A percentile compares a stretch with the other conserved stretches of the same genome.
Evolutionary conservation across 2,113 vertebrate genomes (phyloP).

Genomic region (Heliornis fulica): DNA sequence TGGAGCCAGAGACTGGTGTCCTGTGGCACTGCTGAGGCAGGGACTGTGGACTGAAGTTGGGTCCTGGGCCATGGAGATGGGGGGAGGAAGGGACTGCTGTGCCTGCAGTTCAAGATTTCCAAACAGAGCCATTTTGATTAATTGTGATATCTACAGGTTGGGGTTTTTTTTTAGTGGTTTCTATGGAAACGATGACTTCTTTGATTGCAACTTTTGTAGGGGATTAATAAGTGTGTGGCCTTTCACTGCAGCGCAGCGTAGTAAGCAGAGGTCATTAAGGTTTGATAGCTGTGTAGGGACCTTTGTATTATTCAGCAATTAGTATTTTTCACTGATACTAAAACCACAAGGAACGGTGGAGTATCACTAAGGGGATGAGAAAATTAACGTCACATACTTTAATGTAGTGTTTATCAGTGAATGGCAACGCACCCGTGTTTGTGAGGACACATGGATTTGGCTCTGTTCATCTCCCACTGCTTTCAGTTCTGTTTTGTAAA

Average conservation of each 20-base stretch:
- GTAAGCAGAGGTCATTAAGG: not conserved
- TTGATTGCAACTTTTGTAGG: not conserved
- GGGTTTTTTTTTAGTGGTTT: slow-evolving; percentile 4
- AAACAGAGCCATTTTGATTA: not conserved
- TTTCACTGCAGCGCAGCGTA: not conserved
- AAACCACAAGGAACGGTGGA: not conserved
- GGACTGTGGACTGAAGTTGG: not conserved
- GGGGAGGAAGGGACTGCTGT: not conserved
- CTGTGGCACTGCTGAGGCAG: rapidly evolving
- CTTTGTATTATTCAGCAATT: not conserved
- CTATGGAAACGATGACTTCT: slow-evolving; percentile 27
- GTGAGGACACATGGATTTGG: not conserved
- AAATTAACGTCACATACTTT: not conserved
- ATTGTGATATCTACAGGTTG: not conserved
- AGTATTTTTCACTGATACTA: not conserved
- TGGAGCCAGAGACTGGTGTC: not conserved
- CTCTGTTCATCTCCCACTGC: not conserved
- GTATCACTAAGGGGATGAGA: not conserved
- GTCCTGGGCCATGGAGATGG: not conserved
- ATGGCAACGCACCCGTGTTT: not conserved
- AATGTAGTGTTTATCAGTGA: not conserved
- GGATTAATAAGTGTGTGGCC: not conserved
- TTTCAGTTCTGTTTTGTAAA: not conserved
- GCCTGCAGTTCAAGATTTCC: not conserved
- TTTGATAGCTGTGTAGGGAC: not conserved